Base-by-base conservation (phyloP, 2,113 vertebrate species). In the Eubucco bourcierii region DNA sequence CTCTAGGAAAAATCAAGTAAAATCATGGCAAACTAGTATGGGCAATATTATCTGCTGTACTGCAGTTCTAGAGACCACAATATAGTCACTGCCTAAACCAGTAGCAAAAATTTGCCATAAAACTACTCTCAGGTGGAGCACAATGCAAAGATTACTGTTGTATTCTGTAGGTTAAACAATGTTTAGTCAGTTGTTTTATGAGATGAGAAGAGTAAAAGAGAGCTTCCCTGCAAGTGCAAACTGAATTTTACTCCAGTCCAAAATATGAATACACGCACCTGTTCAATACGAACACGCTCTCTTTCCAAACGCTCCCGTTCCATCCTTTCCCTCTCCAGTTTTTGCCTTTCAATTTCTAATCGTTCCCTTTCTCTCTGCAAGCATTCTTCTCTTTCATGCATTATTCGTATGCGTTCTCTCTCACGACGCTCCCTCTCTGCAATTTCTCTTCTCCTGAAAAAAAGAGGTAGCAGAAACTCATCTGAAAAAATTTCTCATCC, bases 241-340 rank as follows among this genome's bases (percentile, higher is more conserved):
- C 7, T 27, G 29, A 28, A 61, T 68, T 66, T 29, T 28, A 7
- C 9, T 84, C 34, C 67, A 28, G n/a, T 5, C 14, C 71, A 39
- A 65, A 75, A 12, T 8, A 41, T 3, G 64, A 2, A 31, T 14
- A 8, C 12, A 24, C 90, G 72, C 88, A 99, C 99, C 99, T 99
- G 99, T 80, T 99, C 99, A 50, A 99, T 99, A 28, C 99, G 99
- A 81, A 99, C 98, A 58, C 99, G 98, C 84, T 99, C 99, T 60
- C 99, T 98, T 97, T 99, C 99, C 83, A 99, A 97, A 80, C 99
- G 98, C 95, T 99, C 99, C 47, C 99, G 97, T 96, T 99, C 99
- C 98, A 99, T 98, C 71, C 99, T 98, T 95, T 99, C 99, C 58
- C 99, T 97, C 95, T 99, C 99, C 80, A 99, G 97, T 93, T 99